Evolutionary conservation across 2,888 invertebrate species (phyloP).

Genomic region (Cheilosia pagana): DNA sequence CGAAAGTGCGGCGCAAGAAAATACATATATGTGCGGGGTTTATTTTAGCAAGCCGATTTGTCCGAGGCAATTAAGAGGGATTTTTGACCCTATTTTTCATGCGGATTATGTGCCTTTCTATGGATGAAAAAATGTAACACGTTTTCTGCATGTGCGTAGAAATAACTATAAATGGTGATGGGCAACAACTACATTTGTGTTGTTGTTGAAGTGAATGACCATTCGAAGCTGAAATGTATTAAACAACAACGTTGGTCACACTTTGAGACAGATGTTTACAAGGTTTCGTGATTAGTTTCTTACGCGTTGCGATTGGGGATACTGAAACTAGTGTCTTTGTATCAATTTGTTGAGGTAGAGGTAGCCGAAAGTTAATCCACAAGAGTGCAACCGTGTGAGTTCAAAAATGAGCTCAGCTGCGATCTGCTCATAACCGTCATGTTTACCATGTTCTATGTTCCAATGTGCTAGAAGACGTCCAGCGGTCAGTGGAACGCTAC

Average conservation of each 20-base stretch:
- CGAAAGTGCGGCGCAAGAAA: conserved; percentile 36
- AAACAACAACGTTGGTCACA: conserved; percentile 25
- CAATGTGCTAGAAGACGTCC: too few relatives aligned
- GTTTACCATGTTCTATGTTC: too few relatives aligned
- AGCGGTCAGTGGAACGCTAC: too few relatives aligned
- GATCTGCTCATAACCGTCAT: too few relatives aligned
- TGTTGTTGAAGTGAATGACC: conserved; percentile 65
- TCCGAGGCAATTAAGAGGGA: conserved; percentile 47
- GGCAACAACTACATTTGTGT: conserved; percentile 10
- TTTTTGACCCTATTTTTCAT: conserved; percentile 10
- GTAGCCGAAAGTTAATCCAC: too few relatives aligned
- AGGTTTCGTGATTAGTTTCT: conserved; percentile 12
- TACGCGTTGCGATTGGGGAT: not conserved
- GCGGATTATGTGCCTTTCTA: conserved; percentile 43
- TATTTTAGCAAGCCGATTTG: conserved; percentile 41
- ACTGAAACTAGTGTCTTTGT: not conserved
- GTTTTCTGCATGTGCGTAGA: conserved; percentile 49
- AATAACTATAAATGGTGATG: conserved; percentile 9
- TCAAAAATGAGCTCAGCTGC: too few relatives aligned
- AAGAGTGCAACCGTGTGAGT: too few relatives aligned
- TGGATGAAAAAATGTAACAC: conserved; percentile 60
- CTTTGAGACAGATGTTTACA: conserved; percentile 11
- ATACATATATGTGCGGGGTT: conserved; percentile 16
- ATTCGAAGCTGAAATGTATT: conserved; percentile 55
- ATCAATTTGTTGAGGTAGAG: too few relatives aligned